These are phyloP conservation scores for Hyla sarda DNA, from an alignment of 2,113 vertebrate species.

Conservation along the genomic window DNA sequence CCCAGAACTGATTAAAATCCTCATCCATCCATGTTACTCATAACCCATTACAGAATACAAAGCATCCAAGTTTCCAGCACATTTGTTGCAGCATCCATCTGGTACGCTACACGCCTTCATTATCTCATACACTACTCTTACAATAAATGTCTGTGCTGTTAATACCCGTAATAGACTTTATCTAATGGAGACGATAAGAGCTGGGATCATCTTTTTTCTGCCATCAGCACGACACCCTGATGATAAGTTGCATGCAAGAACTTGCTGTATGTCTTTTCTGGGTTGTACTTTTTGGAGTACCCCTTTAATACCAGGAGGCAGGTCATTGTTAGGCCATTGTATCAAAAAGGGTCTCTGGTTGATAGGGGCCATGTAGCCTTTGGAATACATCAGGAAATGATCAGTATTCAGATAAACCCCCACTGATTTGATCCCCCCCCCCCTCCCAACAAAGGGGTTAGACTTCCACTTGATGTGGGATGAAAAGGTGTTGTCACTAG, in stretches of 20 bases:
- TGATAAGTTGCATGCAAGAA: no score
- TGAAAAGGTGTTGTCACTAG: no score
- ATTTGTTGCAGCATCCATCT: conserved; percentile 17
- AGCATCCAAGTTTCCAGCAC: conserved; percentile 15
- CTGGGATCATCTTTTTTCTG: neutral
- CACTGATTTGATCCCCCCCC: no score
- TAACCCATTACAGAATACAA: neutral
- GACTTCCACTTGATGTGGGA: no score
- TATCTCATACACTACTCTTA: neutral
- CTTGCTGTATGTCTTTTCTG: neutral
- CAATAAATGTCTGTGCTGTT: conserved; percentile 4
- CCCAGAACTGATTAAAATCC: neutral
- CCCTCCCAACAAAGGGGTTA: no score
- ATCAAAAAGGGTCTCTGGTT: no score
- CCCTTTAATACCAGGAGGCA: neutral
- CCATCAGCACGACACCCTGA: neutral
- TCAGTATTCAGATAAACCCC: no score
- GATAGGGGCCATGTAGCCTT: no score
- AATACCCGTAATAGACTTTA: neutral
- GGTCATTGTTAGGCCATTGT: no score
- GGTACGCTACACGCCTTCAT: neutral
- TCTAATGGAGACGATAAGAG: neutral
- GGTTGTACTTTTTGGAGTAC: neutral
- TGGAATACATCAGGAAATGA: no score
- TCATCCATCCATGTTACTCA: neutral